Base-by-base conservation (phyloP, 1,140 invertebrate species). In the Glossosoma conforme region DNA sequence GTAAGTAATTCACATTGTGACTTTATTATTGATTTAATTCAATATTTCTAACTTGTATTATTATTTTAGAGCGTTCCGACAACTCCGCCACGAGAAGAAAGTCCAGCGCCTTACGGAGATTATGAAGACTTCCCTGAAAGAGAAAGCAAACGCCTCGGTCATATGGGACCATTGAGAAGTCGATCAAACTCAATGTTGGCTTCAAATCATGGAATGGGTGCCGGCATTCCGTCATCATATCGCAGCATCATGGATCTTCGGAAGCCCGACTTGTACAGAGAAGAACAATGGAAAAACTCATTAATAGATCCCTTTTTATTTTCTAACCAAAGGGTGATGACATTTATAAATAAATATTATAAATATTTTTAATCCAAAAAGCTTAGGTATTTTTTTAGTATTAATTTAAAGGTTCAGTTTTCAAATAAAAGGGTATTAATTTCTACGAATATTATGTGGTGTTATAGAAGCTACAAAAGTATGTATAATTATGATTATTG, bases 231-330 rank as follows among this genome's bases (percentile, higher is more conserved):
- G 3, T 28, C 52, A 14, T 51, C 53, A 3, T 59, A 59, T 32
- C 36, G 57, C 5, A 69, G 67, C 51, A 68, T 67, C 6, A 61
- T 68, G 62, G 67, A 69, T 56, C 54, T 67, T 10, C 55, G 63
- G 22, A 62, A 58, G 46, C 61, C 65, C 13, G 68, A 70, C 20
- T 52, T 64, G 30, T 66, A 67, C 46, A 50, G 60, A 35, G 49
- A 59, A 13, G 57, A 59, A 18, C 21, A 44, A 17, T 52, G 43
- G 47, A 54, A 48, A 44, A 32, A 41, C 44, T 37, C 42, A 50
- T 54, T 38, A 44, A 44, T 58, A 15, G 56, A 58, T 51, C 56
- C 52, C 17, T 58, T 37, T 51, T 28, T 58, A 35, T 42, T 51
- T 18, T 41, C 44, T 20, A 54, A 52, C 30, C 47, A 58, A 58